A percentile compares a stretch with the other conserved stretches of the same genome.
Conservation (phyloP, 2,797 vertebrate species). For the Nothura maculosa region DNA sequence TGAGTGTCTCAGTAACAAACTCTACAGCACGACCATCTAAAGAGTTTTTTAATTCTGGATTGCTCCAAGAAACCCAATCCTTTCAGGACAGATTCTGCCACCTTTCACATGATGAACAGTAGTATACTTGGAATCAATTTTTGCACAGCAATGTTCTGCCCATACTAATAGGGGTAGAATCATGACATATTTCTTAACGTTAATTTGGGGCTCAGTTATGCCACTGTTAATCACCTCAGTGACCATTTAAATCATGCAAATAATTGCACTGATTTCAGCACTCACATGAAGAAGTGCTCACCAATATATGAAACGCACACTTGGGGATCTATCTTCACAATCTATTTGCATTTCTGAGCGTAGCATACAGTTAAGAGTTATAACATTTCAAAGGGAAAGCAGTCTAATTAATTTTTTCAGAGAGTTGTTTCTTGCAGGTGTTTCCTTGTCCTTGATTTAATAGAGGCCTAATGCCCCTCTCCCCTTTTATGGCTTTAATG, state of each 20-base stretch:
- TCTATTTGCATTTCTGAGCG: conserved; percentile 61
- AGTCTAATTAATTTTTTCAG: conserved; percentile 55
- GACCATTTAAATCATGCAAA: conserved; percentile 72
- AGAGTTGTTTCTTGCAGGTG: conserved; percentile 59
- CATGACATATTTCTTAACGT: conserved; percentile 47
- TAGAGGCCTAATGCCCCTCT: conserved; percentile 4
- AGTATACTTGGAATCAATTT: neutral
- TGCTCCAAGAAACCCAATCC: conserved; percentile 10
- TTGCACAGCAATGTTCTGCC: neutral
- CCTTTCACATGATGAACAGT: conserved; percentile 22
- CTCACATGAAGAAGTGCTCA: conserved; percentile 60
- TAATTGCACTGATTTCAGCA: conserved; percentile 66
- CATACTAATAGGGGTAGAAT: conserved; percentile 43
- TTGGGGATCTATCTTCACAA: conserved; percentile 49
- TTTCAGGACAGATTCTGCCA: neutral
- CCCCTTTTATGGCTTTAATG: conserved; percentile 57
- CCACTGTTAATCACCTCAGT: conserved; percentile 62
- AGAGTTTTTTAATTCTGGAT: neutral
- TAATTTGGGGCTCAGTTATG: conserved; percentile 62
- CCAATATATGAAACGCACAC: conserved; percentile 46
- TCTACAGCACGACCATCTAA: neutral
- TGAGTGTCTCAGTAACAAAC: neutral
- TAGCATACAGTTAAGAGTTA: conserved; percentile 26
- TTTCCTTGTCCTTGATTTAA: conserved; percentile 70
- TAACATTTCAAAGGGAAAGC: conserved; percentile 43